Evolutionary conservation across 2,797 vertebrate species (phyloP), one percentile per base, ranked within the genome.

Genomic region (Cryptoprocta ferox): DNA sequence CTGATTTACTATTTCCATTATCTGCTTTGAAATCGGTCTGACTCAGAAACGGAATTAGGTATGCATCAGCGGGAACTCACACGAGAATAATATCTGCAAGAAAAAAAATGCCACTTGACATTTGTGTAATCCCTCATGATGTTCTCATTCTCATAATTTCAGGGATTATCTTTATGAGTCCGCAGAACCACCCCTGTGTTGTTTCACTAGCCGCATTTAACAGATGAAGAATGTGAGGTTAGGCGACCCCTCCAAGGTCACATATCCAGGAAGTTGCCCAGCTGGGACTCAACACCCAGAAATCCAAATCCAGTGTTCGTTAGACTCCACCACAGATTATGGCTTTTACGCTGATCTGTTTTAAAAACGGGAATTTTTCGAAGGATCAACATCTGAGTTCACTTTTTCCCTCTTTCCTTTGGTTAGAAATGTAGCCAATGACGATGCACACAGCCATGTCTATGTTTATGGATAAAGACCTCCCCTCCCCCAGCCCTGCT

Each of bases 11-110:
- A 0, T 73, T 37, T 89, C 87, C n/a, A 68, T 73, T 50, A 86
- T 80, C 66, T 65, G 68, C 37, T 50, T 21, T 11, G 63, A 92
- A 78, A 73, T 92, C 18, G 11, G 35, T 66, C 66, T 32, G 53
- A 92, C 78, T 97, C 78, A 86, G 78, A 84, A 92, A 61, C 6
- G 39, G 50, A 53, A 50, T 16, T 79, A 59, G 37, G 32, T 53
- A n/a, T 68, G 30, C 61, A 37, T 35, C 65, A 81, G 78, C 66
- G 92, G 96, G 42, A 85, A 85, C 10, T 28, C 48, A 28, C 61
- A 32, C 30, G 45, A 81, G 80, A 94, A 88, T 50, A 45, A 4
- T 30, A 76, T 59, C 42, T 75, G 61, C 24, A 63, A 39, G 39
- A 35, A 11, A 78, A 76, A 75, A 85, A 56, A 63, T 6, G 21